Evolutionary conservation across 2,797 vertebrate genomes (phyloP), one percentile per base, ranked within the genome.

Genomic region (Chrosomus eos): DNA sequence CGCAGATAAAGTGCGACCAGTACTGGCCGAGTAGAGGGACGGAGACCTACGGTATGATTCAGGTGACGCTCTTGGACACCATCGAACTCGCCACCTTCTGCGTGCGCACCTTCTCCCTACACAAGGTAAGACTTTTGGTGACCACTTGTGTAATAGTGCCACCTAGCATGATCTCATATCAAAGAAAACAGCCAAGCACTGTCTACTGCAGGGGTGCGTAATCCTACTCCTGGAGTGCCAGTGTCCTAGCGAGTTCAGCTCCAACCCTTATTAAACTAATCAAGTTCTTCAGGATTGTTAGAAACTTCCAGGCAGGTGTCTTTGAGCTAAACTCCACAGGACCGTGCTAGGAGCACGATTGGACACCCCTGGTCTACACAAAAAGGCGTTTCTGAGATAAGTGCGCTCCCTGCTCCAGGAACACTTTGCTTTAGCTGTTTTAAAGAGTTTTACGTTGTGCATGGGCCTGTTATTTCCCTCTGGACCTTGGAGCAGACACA

Each of bases 41-140:
- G 0, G 98, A 99, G 90, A 99, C 98, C 1, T 98, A 99, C 0
- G 98, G 97, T 0, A 98, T 98, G 97, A 98, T 97, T 87, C 98
- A 99, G 36, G 97, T 99, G 81, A 99, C 97, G 0, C 90, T 99
- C 71, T 90, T 99, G 48, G 98, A 99, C 90, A 99, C 98, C 66
- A 97, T 99, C 2, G 98, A 99, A 26, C 82, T 99, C 92, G 98
- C 98, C 88, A 99, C 98, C 0, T 99, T 98, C 94, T 98, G 97
- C 0, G 96, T 99, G 3, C 94, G 98, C 28, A 99, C 98, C 0
- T 99, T 99, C 92, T 98, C 97, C 70, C 94, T 99, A 13, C 97
- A 99, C 91, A 99, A 99, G 97, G 98, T 99, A 45, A 86, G 83
- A 90, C 21, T 40, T 78, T 67, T 67, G 16, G 19, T 45, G 28